Conservation (phyloP, 2,113 vertebrate genomes). For the Dicentrarchus labrax region DNA sequence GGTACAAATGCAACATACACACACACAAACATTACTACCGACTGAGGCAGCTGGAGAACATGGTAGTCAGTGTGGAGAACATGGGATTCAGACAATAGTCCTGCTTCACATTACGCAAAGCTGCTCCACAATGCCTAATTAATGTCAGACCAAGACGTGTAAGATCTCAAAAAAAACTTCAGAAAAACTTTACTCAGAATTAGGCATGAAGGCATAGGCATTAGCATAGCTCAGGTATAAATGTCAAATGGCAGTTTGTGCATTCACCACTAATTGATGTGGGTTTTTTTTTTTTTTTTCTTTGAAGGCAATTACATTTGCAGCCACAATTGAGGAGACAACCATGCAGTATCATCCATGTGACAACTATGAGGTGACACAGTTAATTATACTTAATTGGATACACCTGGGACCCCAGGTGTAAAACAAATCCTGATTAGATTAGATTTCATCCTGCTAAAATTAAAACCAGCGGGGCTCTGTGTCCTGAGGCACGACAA, state of each 20-base stretch:
- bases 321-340: conserved; percentile 4
- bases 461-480: conserved; percentile 55
- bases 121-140: neutral
- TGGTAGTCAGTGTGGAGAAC: conserved; percentile 1
- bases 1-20: neutral
- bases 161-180: neutral
- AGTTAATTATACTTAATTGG: conserved; percentile 55
- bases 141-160: neutral
- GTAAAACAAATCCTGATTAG: conserved; percentile 46
- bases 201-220: neutral
- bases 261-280: conserved; percentile 1
- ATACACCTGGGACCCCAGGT: conserved; percentile 51
- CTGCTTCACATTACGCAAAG: no score
- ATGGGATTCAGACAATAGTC: neutral
- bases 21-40: neutral
- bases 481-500: conserved; percentile 29
- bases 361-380: conserved; percentile 32
- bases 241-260: conserved; percentile 6
- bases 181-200: neutral
- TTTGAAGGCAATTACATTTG: conserved; percentile 14
- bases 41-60: conserved; percentile 3
- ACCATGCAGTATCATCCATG: conserved; percentile 7
- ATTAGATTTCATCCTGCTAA: conserved; percentile 46
- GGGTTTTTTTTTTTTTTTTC: neutral
- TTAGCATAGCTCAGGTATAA: neutral